Percentiles rank a stretch among this genome's conserved stretches.
These are phyloP conservation scores for Hemicrepidius hirtus DNA, from an alignment of 2,888 invertebrate genomes.

Conservation along the genomic window DNA sequence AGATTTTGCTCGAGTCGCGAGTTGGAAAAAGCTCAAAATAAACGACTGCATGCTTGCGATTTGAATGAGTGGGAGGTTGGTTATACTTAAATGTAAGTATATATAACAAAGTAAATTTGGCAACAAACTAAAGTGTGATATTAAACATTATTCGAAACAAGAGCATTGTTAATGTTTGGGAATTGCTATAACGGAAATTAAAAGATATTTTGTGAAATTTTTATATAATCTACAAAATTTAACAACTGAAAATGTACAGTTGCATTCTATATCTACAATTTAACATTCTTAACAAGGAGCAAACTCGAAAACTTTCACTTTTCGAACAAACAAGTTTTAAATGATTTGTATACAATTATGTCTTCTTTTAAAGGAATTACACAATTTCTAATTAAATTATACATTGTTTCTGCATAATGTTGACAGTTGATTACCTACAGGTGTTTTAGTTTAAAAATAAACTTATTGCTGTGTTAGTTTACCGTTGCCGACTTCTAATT, in stretches of 20 bases:
- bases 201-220: too few species aligned
- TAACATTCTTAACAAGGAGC: too few species aligned
- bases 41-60: constrained; percentile 20
- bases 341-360: too few species aligned
- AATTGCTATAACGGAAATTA: too few species aligned
- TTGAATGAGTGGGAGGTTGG: constrained; percentile 4
- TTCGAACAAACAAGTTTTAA: too few species aligned
- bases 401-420: background rate
- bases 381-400: too few species aligned
- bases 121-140: constrained; percentile 5
- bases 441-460: constrained; percentile 6
- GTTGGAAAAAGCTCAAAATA: constrained; percentile 24
- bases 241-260: too few species aligned
- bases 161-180: too few species aligned
- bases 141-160: background rate
- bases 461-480: background rate
- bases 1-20: background rate
- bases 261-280: too few species aligned
- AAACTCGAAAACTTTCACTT: too few species aligned
- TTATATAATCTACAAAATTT: too few species aligned
- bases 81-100: constrained; percentile 22
- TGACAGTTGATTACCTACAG: constrained; percentile 2
- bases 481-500: constrained; percentile 13
- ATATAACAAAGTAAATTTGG: constrained; percentile 13
- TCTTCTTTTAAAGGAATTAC: too few species aligned